These are phyloP conservation scores for Murina feae DNA, from an alignment of 2,113 vertebrate species.

Conservation along the genomic window DNA sequence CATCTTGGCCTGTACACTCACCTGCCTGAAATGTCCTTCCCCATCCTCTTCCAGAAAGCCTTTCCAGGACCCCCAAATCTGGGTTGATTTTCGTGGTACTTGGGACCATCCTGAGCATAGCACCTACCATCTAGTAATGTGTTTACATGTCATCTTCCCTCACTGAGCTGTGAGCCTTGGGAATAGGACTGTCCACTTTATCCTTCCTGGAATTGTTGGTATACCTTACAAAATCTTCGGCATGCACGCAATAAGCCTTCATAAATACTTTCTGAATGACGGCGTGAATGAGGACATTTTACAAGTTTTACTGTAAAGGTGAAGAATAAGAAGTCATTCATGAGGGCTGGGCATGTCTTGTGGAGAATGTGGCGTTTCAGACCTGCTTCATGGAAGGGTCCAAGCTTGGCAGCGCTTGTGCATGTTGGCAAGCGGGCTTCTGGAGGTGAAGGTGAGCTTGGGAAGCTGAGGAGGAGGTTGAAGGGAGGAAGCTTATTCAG, in stretches of 20 bases:
- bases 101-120: not conserved
- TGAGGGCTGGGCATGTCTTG: not conserved
- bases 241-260: not conserved
- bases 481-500: not conserved
- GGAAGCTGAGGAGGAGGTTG: not conserved
- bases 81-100: not conserved
- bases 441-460: not conserved
- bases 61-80: not conserved
- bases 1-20: not conserved
- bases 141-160: not conserved
- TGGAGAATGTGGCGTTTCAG: not conserved
- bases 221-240: not conserved
- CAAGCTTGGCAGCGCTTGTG: not conserved
- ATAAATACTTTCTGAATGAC: not conserved
- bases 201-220: not conserved
- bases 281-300: not conserved
- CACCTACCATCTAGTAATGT: not conserved
- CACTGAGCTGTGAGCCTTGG: not conserved
- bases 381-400: not conserved
- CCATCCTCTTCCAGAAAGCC: not conserved
- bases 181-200: not conserved
- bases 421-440: not conserved
- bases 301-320: not conserved
- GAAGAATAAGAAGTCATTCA: constrained; percentile 48
- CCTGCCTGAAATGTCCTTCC: not conserved